Evolutionary conservation across 2,113 vertebrate genomes (phyloP), one percentile per base, ranked within the genome.

Genomic region (Prietella phreatophila): DNA sequence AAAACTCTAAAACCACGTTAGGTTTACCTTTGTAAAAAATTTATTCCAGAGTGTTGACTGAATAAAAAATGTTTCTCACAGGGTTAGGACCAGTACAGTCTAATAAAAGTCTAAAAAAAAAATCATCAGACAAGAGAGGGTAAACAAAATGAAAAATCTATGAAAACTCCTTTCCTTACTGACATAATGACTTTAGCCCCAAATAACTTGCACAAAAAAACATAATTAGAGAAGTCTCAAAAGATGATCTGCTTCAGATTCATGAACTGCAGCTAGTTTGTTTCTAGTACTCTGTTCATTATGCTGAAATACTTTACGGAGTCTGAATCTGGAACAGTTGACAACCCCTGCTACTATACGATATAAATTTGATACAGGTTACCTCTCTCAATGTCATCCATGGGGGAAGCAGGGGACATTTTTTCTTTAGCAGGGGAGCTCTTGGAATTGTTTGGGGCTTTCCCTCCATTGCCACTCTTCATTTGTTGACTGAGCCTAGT

Each of bases 301-400:
- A 7, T 73, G 17, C 33, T 22, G 36, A 42, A 42, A 73, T 73
- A 42, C 20, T 25, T 22, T 11, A 3, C 39, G 2, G 22, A 10
- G 30, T n/a, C 14, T 76, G 73, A 4, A 5, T 27, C 8, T 69
- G 30, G 67, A 30, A 4, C 30, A 73, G 33, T 9, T 25, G 69
- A 73, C 19, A 39, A 39, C 33, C 5, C 33, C 30, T 71, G 4
- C 36, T 42, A 10, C 47, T 27, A n/a, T n/a, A 78, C 42, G 0
- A 22, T 19, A 4, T 5, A 27, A 80, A 50, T 39, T 27, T 27
- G 33, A 36, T 30, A n/a, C 30, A 80, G 69, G 83, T 93, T 94
- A 99, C 98, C 98, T 95, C 94, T 96, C 94, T 99, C 98, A 69
- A 99, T 99, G 90, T 99, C 98, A 90, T 99, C 98, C 97, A 99